Evolutionary conservation across 2,888 invertebrate genomes (phyloP), one percentile per base, ranked within the genome.

Genomic region (Ecliptopera silaceata): DNA sequence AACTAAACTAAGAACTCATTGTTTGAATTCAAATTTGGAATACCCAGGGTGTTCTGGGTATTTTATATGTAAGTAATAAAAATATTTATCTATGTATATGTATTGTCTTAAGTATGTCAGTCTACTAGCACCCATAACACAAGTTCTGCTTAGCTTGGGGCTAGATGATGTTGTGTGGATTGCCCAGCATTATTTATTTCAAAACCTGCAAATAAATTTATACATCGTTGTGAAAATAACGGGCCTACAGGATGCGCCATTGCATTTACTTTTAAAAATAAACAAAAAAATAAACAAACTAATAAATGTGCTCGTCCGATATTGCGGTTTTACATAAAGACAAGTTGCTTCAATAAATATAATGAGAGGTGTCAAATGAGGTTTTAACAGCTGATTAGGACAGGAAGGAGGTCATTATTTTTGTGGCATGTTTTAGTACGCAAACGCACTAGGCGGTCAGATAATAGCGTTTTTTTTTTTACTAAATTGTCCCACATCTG

Each of bases 191-290:
- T 26, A 3, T 6, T 22, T 22, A 22, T 22, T 6, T 22, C 18
- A 20, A 17, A 15, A 6, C 11, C 8, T 12, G 10, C 26, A 26
- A 26, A 26, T 1, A n/a, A 31, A 1, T 31, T 50, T 8, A 29
- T 55, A 66, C 63, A 70, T 72, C 68, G 26, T 2, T 55, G 66
- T 17, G 12, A 48, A 60, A 38, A 59, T 71, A 71, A 71, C 71
- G 72, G 71, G 52, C 12, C 44, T 56, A 66, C 65, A 69, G 79
- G 79, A 79, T 74, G 74, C 64, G 49, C 62, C 59, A 70, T 72
- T 72, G 75, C 72, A 74, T 73, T 69, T 70, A 70, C 77, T 75
- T 75, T 72, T 76, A 76, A 74, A 22, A 57, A 61, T 49, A 71
- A 66, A 68, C 47, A 42, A 57, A 76, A 74, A 22, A 57, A 61